Base-by-base conservation (phyloP, 2,113 vertebrate genomes). In the Phocoena sinus region DNA sequence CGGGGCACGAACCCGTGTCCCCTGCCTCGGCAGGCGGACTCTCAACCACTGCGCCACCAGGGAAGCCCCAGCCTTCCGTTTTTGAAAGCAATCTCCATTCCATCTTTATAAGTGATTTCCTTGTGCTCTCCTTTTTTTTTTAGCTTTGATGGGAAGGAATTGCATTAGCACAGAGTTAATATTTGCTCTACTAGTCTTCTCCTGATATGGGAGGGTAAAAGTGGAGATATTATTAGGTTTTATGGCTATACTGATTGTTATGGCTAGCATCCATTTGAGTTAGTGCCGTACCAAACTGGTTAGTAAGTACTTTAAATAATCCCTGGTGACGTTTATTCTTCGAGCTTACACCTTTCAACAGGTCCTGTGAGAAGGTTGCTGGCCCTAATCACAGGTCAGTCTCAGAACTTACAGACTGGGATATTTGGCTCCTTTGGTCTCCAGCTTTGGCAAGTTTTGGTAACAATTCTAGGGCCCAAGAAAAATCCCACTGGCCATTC, bases 221-320 rank as follows among this genome's bases (percentile, higher is more conserved):
- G 11, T 70, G 3, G 33, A 56, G 3, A 36, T 5, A 44, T 23
- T 28, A 36, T 50, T 84, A 74, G 44, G 12, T 89, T 85, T 74
- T 31, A 3, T 11, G 38, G 12, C 38, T 38, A 71, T 10, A 71
- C 10, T 25, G 0, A 14, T 44, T 93, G 18, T 63, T 63, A 91
- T 67, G 58, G 33, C 2, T 68, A 12, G 18, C 26, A 76, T 44
- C 73, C 6, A 50, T 58, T 67, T 88, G 8, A 77, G 33, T 23
- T 41, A 93, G 12, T 47, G 10, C 1, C 31, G 3, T n/a, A 26
- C 7, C 31, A 65, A n/a, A 73, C 4, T 28, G 33, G 10, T 28
- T 15, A 60, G 47, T 26, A 82, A 76, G 25, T 53, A 76, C 53
- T 87, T 94, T 65, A 1, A 83, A 20, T 90, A 94, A 58, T 10